These are phyloP conservation scores for Lycocorax pyrrhopterus DNA, from an alignment of 2,113 vertebrate species.

Conservation along the genomic window DNA sequence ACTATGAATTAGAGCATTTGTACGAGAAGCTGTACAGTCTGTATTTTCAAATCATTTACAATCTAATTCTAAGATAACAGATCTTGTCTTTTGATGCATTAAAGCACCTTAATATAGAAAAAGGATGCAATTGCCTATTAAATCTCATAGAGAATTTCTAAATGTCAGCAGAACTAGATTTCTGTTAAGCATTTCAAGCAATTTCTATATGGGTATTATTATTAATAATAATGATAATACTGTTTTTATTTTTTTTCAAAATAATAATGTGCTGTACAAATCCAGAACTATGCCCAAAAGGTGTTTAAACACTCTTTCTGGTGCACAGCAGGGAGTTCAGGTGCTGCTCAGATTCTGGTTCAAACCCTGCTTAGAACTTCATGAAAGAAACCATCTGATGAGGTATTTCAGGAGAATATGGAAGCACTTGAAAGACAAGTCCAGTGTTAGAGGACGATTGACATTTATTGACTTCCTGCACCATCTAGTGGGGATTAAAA, in stretches of 20 bases:
- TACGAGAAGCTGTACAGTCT: neutral
- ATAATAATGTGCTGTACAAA: neutral
- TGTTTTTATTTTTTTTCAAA: neutral
- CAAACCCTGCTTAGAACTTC: neutral
- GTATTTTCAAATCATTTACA: neutral
- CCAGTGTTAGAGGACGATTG: constrained; percentile 13
- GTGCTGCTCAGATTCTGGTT: neutral
- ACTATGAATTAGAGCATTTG: constrained; percentile 7
- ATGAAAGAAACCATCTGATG: neutral
- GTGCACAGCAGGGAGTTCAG: neutral
- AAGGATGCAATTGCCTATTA: neutral
- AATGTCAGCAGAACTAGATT: neutral
- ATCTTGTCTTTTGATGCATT: constrained; percentile 9
- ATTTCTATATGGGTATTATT: neutral
- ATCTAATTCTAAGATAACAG: constrained; percentile 24
- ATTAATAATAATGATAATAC: neutral
- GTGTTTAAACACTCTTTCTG: neutral
- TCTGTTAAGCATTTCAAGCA: neutral
- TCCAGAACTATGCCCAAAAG: neutral
- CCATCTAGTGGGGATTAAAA: constrained; percentile 68
- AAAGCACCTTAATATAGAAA: neutral
- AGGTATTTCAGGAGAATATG: neutral
- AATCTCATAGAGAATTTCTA: neutral
- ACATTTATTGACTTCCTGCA: constrained; percentile 69
- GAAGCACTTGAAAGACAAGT: constrained; percentile 34